Conservation (phyloP, 2,797 vertebrate genomes). For the Sphaeramia orbicularis region DNA sequence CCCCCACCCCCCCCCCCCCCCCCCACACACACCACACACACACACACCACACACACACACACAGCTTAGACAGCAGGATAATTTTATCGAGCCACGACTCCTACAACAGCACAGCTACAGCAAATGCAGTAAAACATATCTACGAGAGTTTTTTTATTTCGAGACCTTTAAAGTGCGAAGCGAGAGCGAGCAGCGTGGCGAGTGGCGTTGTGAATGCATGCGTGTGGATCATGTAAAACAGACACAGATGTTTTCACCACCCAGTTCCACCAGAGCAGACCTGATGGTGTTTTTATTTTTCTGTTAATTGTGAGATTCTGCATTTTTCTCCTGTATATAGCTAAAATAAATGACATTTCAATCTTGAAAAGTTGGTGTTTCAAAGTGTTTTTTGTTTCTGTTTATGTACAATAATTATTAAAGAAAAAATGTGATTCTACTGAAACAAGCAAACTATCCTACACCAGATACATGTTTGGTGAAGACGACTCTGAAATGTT, state of each 20-base stretch:
- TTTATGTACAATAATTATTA: no score
- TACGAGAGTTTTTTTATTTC: slow-evolving; percentile 55
- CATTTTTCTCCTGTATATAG: slow-evolving; percentile 81
- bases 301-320: slow-evolving; percentile 74
- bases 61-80: slow-evolving; percentile 52
- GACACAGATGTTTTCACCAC: slow-evolving; percentile 25
- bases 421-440: no score
- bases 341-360: slow-evolving; percentile 78
- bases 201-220: not conserved
- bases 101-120: slow-evolving; percentile 62
- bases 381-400: not conserved
- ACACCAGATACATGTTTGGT: no score
- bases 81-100: slow-evolving; percentile 52
- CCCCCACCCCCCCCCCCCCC: no score
- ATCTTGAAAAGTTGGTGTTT: slow-evolving; percentile 50
- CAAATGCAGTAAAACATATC: slow-evolving; percentile 72
- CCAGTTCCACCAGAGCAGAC: slow-evolving; percentile 39
- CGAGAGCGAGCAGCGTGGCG: slow-evolving; percentile 7
- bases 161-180: slow-evolving; percentile 41
- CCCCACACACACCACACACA: no score
- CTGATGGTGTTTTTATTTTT: slow-evolving; percentile 70
- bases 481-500: no score
- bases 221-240: slow-evolving; percentile 3
- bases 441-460: no score
- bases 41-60: slow-evolving; percentile 9